A percentile compares a stretch with the other conserved stretches of the same genome.
These are phyloP conservation scores for Protophormia terraenovae DNA, from an alignment of 2,888 invertebrate genomes.

Conservation along the genomic window DNA sequence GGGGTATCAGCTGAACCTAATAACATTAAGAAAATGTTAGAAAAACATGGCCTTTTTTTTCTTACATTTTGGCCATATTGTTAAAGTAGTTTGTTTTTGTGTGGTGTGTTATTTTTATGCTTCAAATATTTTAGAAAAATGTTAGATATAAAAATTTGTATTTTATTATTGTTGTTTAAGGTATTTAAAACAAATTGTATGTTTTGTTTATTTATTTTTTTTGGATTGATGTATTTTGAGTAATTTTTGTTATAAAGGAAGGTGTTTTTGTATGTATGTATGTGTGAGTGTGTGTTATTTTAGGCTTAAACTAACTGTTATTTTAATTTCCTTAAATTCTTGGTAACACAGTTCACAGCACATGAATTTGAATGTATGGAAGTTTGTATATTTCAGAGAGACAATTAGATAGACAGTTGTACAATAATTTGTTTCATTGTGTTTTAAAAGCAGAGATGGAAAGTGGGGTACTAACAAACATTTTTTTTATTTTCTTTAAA, in stretches of 20 bases:
- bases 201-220: constrained; percentile 7
- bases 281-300: constrained; percentile 45
- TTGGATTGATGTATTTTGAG: not conserved
- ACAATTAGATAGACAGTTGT: not conserved
- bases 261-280: not conserved
- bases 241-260: not conserved
- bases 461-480: not conserved
- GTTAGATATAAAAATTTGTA: constrained; percentile 9
- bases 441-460: not conserved
- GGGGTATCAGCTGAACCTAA: not conserved
- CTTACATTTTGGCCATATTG: constrained; percentile 41
- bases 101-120: constrained; percentile 48
- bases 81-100: not conserved
- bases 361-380: constrained; percentile 20
- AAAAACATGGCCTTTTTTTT: constrained; percentile 47
- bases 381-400: not conserved
- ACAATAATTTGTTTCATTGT: not conserved
- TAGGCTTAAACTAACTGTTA: constrained; percentile 61
- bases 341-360: constrained; percentile 75
- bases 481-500: not conserved
- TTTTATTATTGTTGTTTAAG: not conserved
- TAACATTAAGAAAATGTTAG: not conserved
- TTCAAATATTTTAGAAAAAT: constrained; percentile 42
- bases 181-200: constrained; percentile 14
- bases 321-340: constrained; percentile 69